Percentiles rank a stretch among this genome's conserved stretches.
phyloP scores from a whole-genome alignment of 2,797 vertebrate species.

The Hapalemur alaotrensis region DNA sequence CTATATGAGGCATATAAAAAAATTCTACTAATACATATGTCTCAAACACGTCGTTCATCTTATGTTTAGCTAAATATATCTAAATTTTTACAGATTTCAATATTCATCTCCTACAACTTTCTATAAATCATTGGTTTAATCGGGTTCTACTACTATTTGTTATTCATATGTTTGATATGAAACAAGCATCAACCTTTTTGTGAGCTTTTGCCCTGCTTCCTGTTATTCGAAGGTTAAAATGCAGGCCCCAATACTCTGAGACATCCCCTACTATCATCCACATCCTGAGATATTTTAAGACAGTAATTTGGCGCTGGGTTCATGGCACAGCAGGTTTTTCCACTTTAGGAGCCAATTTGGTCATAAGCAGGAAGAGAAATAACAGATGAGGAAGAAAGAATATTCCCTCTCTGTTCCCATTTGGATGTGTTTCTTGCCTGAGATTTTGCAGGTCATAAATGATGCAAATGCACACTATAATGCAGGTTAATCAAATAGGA shows the following conservation, averaged over 20 bases:
- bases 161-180: not conserved
- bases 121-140: not conserved
- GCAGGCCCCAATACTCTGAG: not conserved
- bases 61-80: constrained; percentile 4
- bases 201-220: not conserved
- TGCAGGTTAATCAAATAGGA: constrained; percentile 72
- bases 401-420: constrained; percentile 20
- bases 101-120: not conserved
- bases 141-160: not conserved
- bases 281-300: not conserved
- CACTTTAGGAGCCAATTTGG: constrained; percentile 37
- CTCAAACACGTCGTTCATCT: not conserved
- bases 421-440: constrained; percentile 23
- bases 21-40: not conserved
- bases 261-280: not conserved
- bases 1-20: not conserved
- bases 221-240: not conserved
- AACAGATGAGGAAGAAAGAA: constrained; percentile 37
- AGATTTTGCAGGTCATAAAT: constrained; percentile 46
- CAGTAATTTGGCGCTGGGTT: constrained; percentile 31
- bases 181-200: not conserved
- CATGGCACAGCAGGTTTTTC: not conserved
- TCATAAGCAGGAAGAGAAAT: constrained; percentile 32
- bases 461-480: constrained; percentile 19
- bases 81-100: constrained; percentile 20